Base-by-base conservation (phyloP, 2,888 invertebrate genomes). In the Formica aserva region DNA sequence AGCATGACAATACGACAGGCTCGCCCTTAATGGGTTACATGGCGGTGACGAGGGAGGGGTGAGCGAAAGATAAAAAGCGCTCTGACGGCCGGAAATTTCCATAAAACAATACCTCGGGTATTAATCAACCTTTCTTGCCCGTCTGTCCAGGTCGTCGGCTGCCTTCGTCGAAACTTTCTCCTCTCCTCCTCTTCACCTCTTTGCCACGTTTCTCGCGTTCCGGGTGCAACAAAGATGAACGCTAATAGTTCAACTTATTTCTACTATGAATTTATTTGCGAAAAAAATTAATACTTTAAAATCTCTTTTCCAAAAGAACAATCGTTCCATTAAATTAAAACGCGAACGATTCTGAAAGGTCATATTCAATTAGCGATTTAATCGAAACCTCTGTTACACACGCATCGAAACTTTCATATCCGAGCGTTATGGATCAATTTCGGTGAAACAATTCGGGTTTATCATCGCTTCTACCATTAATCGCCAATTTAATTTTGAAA, bases 121-220 rank as follows among this genome's bases (percentile, higher is more conserved):
- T 93, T 93, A 92, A 92, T 93, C 92, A 92, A 91, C 85, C 88
- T 89, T 91, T 92, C 90, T 90, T 91, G 90, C 87, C 85, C 87
- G 83, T 72, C 89, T 87, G 86, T 85, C 86, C 88, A 86, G 86
- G 86, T 77, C 52, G 71, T 82, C 75, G 65, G 5, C 72, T 29
- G 65, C 32, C 67, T 57, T 48, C 65, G 67, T 75, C 72, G 55
- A 22, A 74, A 60, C 57, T 76, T 62, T 26, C 69, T 71, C 32
- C 9, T n/a, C n/a, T 48, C 38, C 29, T n/a, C 11, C 8, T 45
- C 69, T 48, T 18, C 22, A 13, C 32, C 57, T 18, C 38, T n/a
- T 29, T 11, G 11, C 13, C 32, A 15, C 22, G 38, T 29, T 35
- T 35, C 22, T 55, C 52, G 65, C 38, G n/a, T 66, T 38, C 29